These are phyloP conservation scores for Cichlasoma orientale DNA, from an alignment of 2,797 vertebrate species.

Conservation along the genomic window DNA sequence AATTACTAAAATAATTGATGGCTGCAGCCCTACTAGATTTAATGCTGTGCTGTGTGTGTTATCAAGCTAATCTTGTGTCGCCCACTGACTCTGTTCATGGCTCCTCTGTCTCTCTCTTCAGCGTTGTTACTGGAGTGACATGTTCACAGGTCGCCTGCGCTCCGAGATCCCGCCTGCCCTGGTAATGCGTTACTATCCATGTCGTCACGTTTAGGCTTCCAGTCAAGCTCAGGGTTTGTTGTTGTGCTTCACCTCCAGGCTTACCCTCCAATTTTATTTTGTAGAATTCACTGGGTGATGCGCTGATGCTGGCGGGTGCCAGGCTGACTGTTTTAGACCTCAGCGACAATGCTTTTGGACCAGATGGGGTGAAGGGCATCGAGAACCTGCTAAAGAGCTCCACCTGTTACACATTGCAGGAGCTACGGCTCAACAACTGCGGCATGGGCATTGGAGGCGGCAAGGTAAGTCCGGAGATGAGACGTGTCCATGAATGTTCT, in stretches of 20 bases:
- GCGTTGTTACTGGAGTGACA: conserved; percentile 98
- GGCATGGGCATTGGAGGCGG: conserved; percentile 98
- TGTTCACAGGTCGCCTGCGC: conserved; percentile 96
- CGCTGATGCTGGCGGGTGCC: conserved; percentile 90
- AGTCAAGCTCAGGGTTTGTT: background rate
- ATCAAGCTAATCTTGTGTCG: background rate
- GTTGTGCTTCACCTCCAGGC: background rate
- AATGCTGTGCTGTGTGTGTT: background rate
- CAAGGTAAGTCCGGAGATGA: conserved; percentile 81
- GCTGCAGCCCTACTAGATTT: background rate
- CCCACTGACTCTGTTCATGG: background rate
- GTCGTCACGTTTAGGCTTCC: background rate
- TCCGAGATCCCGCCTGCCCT: conserved; percentile 94
- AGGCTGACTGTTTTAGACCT: conserved; percentile 91
- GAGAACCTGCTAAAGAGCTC: conserved; percentile 91
- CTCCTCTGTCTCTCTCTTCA: conserved; percentile 63
- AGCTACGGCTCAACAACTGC: conserved; percentile 97
- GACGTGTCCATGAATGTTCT: background rate
- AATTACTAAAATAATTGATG: background rate
- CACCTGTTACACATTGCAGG: conserved; percentile 88
- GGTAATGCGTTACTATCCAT: conserved; percentile 73
- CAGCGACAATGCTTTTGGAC: conserved; percentile 98
- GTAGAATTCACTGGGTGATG: conserved; percentile 90
- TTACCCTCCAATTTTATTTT: conserved; percentile 13
- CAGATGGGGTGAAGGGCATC: conserved; percentile 93